These are phyloP conservation scores for Bathybates hornii DNA, from an alignment of 2,113 vertebrate species.

Conservation along the genomic window DNA sequence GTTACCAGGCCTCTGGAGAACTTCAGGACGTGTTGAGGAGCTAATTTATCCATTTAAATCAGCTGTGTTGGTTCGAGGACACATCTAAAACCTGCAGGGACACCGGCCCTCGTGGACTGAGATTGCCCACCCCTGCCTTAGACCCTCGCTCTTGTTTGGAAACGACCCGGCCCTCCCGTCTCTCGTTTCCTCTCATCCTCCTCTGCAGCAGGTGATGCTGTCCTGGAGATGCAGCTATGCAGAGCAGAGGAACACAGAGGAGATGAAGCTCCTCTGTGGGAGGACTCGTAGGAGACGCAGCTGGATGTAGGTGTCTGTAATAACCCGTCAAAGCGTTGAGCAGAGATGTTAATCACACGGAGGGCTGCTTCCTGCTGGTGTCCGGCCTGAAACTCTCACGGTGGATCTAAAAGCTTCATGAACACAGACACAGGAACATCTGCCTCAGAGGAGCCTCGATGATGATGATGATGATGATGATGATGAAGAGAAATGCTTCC, in stretches of 20 bases:
- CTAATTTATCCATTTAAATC: too few relatives aligned
- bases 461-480: background rate
- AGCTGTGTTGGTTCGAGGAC: too few relatives aligned
- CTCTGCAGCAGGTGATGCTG: background rate
- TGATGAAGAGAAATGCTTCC: rapidly evolving
- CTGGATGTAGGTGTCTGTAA: background rate
- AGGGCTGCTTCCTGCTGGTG: background rate
- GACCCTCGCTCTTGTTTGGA: background rate
- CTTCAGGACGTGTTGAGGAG: too few relatives aligned
- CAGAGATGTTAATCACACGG: background rate
- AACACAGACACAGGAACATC: background rate
- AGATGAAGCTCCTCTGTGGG: background rate
- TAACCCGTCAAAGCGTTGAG: background rate
- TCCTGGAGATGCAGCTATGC: background rate
- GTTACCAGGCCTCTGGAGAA: too few relatives aligned
- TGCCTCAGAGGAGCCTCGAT: background rate
- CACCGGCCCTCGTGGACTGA: too few relatives aligned
- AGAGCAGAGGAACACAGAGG: background rate
- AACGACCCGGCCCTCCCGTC: background rate
- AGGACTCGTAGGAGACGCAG: background rate
- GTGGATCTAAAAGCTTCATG: rapidly evolving
- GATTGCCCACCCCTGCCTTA: too few relatives aligned
- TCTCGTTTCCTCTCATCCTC: background rate
- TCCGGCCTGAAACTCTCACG: background rate
- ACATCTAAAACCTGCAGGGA: too few relatives aligned